A percentile compares a stretch with the other conserved stretches of the same genome.
phyloP scores from a whole-genome alignment of 1,140 invertebrate species.

The Zaprionus capensis region DNA sequence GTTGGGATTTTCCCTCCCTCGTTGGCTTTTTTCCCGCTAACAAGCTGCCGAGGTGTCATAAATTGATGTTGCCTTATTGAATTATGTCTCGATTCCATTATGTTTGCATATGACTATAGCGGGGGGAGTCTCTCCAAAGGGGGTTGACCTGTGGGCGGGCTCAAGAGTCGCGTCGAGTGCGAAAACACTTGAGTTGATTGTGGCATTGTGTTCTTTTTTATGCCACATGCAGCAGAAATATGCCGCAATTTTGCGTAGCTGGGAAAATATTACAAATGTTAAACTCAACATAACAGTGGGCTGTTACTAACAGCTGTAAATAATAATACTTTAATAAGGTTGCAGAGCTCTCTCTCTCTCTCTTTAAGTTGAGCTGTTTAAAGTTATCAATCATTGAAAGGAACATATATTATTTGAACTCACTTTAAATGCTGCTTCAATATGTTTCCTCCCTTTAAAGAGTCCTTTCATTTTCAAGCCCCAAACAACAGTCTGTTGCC shows the following conservation, averaged over 20 bases:
- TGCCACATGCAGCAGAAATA: conserved; percentile 44
- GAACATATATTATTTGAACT: background rate
- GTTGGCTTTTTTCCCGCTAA: conserved; percentile 8
- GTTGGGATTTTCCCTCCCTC: conserved; percentile 58
- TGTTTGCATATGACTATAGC: conserved; percentile 54
- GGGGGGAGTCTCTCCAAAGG: background rate
- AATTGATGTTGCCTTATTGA: conserved; percentile 76
- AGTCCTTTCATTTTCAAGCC: conserved; percentile 29
- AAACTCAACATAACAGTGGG: background rate
- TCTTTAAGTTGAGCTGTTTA: background rate
- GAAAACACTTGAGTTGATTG: conserved; percentile 46
- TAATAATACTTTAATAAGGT: background rate
- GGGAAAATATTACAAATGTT: background rate
- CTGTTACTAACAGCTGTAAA: background rate
- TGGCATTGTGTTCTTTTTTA: conserved; percentile 50
- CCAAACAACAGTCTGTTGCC: background rate
- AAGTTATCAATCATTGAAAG: background rate
- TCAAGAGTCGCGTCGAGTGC: conserved; percentile 52
- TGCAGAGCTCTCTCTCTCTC: background rate
- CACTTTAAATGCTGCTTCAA: background rate
- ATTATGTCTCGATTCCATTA: conserved; percentile 57
- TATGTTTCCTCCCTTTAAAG: conserved; percentile 22
- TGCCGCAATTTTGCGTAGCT: conserved; percentile 33
- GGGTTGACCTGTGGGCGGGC: conserved; percentile 52
- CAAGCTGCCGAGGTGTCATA: conserved; percentile 66